These are phyloP conservation scores for Hydrocynus forskahlii DNA, from an alignment of 2,797 vertebrate species.

Conservation along the genomic window DNA sequence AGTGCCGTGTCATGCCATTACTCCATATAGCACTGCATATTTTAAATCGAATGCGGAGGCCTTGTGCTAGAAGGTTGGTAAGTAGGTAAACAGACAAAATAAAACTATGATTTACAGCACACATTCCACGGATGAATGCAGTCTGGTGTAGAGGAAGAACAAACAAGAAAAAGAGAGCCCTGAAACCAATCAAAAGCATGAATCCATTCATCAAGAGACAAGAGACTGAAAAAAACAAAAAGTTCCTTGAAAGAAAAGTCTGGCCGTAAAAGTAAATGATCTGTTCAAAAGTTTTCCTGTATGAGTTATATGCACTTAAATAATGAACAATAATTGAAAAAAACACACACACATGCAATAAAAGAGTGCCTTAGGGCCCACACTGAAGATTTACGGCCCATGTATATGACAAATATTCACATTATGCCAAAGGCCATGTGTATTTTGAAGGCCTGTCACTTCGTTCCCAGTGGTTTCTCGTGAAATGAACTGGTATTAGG, in stretches of 20 bases:
- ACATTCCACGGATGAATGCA: constrained; percentile 46
- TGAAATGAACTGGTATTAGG: too few relatives aligned
- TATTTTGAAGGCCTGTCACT: too few relatives aligned
- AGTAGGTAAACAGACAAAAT: constrained; percentile 31
- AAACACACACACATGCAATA: too few relatives aligned
- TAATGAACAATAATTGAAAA: not conserved
- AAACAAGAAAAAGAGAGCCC: constrained; percentile 5
- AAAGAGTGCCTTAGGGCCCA: too few relatives aligned
- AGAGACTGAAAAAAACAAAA: not conserved
- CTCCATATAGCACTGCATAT: constrained; percentile 43
- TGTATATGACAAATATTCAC: too few relatives aligned
- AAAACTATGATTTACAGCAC: constrained; percentile 45
- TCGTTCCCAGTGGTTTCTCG: too few relatives aligned
- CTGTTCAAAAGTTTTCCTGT: constrained; percentile 8
- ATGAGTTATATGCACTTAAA: not conserved
- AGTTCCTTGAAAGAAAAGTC: constrained; percentile 20
- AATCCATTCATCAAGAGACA: constrained; percentile 31
- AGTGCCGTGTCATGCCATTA: constrained; percentile 33
- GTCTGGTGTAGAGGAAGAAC: constrained; percentile 12
- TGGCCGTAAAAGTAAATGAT: constrained; percentile 27
- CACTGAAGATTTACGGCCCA: too few relatives aligned
- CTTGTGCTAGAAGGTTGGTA: constrained; percentile 27
- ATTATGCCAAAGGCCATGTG: too few relatives aligned
- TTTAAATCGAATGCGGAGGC: constrained; percentile 32
- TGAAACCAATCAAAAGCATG: constrained; percentile 39